Percentiles rank a stretch among this genome's conserved stretches.
These are phyloP conservation scores for Synergus japonicus DNA, from an alignment of 2,888 invertebrate species.

Conservation along the genomic window DNA sequence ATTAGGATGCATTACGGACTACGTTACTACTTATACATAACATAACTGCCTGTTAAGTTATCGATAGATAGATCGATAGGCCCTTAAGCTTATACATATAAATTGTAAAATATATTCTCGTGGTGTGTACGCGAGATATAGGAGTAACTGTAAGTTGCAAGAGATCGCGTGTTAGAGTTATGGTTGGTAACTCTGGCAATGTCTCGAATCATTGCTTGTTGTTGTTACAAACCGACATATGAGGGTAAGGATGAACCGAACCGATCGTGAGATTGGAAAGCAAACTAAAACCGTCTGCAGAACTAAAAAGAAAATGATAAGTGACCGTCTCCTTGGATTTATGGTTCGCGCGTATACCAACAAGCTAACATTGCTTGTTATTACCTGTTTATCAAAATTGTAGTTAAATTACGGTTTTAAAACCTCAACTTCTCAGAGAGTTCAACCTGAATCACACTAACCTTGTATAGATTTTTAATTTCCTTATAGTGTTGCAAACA, in stretches of 20 bases:
- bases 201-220: slow-evolving; percentile 36
- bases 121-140: background rate
- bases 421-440: background rate
- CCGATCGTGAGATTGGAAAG: slow-evolving; percentile 30
- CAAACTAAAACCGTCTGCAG: slow-evolving; percentile 30
- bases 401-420: slow-evolving; percentile 30
- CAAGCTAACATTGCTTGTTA: slow-evolving; percentile 21
- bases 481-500: no score
- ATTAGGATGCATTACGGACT: slow-evolving; percentile 13
- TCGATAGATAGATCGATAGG: slow-evolving; percentile 29
- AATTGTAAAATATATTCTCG: slow-evolving; percentile 2
- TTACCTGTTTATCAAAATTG: slow-evolving; percentile 23
- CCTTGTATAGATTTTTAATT: no score
- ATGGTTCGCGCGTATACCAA: background rate
- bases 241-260: slow-evolving; percentile 27
- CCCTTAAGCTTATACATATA: slow-evolving; percentile 19
- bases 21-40: background rate
- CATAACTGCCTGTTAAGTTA: slow-evolving; percentile 25
- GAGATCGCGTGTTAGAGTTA: slow-evolving; percentile 42
- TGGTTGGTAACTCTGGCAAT: slow-evolving; percentile 39
- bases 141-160: slow-evolving; percentile 35
- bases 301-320: slow-evolving; percentile 40
- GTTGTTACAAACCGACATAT: slow-evolving; percentile 13
- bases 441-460: no score
- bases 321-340: slow-evolving; percentile 17